Percentiles rank a stretch among this genome's conserved stretches.
Conservation (phyloP, 2,113 vertebrate species). For the Heteronetta atricapilla region DNA sequence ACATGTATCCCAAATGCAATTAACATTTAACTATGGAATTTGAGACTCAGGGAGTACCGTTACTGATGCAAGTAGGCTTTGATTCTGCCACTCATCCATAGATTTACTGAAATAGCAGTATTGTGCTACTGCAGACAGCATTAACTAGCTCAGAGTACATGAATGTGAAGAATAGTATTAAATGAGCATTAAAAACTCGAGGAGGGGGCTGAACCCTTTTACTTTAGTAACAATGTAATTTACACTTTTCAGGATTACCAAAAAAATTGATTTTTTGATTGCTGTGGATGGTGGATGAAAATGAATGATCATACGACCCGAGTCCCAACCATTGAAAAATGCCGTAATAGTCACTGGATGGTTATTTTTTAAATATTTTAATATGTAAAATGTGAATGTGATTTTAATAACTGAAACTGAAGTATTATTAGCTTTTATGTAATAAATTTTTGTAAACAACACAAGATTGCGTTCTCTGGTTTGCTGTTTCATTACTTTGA, state of each 20-base stretch:
- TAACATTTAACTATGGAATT: neutral
- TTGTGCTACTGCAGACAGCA: neutral
- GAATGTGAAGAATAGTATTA: neutral
- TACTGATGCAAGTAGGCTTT: neutral
- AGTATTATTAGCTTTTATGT: conserved; percentile 49
- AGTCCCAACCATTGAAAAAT: neutral
- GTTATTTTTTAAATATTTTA: conserved; percentile 44
- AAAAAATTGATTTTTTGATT: conserved; percentile 81
- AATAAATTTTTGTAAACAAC: neutral
- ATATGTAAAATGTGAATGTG: conserved; percentile 38
- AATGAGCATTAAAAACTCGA: neutral
- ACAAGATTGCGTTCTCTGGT: neutral
- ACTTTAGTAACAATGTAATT: conserved; percentile 17
- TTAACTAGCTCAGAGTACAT: neutral
- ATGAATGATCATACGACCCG: neutral
- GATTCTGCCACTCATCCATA: neutral
- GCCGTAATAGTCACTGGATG: conserved; percentile 14
- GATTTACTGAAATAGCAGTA: neutral
- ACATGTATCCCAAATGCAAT: neutral
- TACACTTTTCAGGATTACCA: conserved; percentile 71
- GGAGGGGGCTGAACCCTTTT: neutral
- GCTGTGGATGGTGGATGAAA: conserved; percentile 56
- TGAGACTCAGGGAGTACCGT: neutral
- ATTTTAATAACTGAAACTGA: neutral
- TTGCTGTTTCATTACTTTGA: neutral